Evolutionary conservation across 1,140 invertebrate genomes (phyloP).

Genomic region (Thereuonema tuberculata): DNA sequence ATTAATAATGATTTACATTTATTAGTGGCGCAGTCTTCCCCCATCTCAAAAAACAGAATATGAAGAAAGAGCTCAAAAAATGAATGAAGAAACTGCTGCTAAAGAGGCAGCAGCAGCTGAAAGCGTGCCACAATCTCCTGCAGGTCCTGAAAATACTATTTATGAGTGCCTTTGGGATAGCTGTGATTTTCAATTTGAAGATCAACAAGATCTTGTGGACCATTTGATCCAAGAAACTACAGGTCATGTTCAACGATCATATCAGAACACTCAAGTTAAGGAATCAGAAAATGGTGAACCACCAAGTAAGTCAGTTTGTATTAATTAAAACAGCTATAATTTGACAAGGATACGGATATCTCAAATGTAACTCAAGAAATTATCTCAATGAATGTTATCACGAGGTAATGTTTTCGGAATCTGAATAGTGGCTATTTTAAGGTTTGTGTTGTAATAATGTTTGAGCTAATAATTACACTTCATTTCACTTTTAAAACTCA

Average conservation of each 20-base stretch:
- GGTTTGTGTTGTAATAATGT: too few species aligned
- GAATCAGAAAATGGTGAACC: too few species aligned
- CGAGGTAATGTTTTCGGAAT: too few species aligned
- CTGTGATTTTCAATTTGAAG: conserved; percentile 88
- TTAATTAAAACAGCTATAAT: too few species aligned
- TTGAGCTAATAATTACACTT: too few species aligned
- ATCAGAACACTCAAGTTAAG: not conserved
- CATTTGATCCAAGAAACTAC: conserved; percentile 62
- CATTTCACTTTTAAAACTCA: too few species aligned
- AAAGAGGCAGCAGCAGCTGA: conserved; percentile 18
- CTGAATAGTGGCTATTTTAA: too few species aligned
- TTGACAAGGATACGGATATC: too few species aligned
- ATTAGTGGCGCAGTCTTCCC: conserved; percentile 76
- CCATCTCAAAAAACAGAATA: conserved; percentile 77
- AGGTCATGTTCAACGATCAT: conserved; percentile 36
- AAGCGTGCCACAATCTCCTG: conserved; percentile 17
- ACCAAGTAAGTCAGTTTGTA: too few species aligned
- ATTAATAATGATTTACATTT: not conserved
- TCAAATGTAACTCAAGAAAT: too few species aligned
- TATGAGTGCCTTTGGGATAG: conserved; percentile 84
- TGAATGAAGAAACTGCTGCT: conserved; percentile 67
- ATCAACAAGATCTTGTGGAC: conserved; percentile 71
- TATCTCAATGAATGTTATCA: too few species aligned
- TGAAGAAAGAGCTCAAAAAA: conserved; percentile 74
- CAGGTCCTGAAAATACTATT: conserved; percentile 39